phyloP scores from a whole-genome alignment of 2,113 vertebrate species.

The Triplophysa dalaica region DNA sequence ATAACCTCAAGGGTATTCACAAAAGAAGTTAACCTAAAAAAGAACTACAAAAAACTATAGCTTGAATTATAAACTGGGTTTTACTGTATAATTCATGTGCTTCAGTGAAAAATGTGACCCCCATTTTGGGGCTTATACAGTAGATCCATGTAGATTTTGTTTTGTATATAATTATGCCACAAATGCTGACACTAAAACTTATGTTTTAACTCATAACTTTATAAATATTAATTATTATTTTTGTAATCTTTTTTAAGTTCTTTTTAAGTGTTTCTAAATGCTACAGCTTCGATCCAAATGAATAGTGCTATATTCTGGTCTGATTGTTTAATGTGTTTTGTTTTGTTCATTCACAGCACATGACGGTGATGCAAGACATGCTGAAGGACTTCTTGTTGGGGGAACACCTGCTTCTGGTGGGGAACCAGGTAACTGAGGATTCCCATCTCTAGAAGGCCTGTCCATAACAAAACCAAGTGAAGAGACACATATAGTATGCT shows the following conservation, averaged over 20 bases:
- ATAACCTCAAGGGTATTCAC: too few relatives aligned
- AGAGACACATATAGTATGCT: slow-evolving; percentile 11
- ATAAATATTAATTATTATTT: not conserved
- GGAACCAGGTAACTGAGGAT: slow-evolving; percentile 88
- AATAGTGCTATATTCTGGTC: not conserved
- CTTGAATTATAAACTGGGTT: too few relatives aligned
- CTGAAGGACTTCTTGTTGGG: slow-evolving; percentile 94
- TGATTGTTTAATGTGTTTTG: not conserved
- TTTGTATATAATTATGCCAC: too few relatives aligned
- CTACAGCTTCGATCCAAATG: not conserved
- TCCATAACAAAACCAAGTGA: not conserved
- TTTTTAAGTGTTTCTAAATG: not conserved
- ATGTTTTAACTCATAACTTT: too few relatives aligned
- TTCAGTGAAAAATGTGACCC: not conserved
- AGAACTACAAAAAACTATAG: too few relatives aligned
- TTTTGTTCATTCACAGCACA: slow-evolving; percentile 78
- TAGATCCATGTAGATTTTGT: too few relatives aligned
- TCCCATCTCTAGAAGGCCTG: not conserved
- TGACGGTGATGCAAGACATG: slow-evolving; percentile 97
- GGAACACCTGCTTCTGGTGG: slow-evolving; percentile 93
- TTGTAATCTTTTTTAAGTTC: not conserved
- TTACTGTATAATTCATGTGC: not conserved
- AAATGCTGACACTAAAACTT: too few relatives aligned
- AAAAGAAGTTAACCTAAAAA: too few relatives aligned
- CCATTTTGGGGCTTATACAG: too few relatives aligned